phyloP scores from a whole-genome alignment of 2,888 invertebrate species.

The Micropterix aruncella region DNA sequence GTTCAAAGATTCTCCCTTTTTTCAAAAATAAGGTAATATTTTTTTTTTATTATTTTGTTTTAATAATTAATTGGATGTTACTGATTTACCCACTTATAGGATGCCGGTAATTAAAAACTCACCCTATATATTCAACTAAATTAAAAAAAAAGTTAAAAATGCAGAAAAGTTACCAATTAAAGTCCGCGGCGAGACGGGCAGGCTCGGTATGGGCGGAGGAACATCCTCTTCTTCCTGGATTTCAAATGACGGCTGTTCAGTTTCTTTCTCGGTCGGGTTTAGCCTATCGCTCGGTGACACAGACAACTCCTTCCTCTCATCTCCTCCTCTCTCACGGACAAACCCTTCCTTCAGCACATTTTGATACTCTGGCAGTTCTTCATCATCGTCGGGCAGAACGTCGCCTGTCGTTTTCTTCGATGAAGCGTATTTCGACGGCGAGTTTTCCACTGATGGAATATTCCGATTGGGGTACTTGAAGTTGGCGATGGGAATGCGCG shows the following conservation, averaged over 20 bases:
- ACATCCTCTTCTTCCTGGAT: slow-evolving; percentile 20
- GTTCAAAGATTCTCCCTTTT: too few relatives aligned
- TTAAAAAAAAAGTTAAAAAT: slow-evolving; percentile 3
- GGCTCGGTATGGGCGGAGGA: slow-evolving; percentile 33
- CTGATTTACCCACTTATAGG: too few relatives aligned
- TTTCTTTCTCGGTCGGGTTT: slow-evolving; percentile 9
- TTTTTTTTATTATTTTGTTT: too few relatives aligned
- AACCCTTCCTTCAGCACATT: slow-evolving; percentile 24
- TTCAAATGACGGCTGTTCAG: slow-evolving; percentile 14
- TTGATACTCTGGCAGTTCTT: slow-evolving; percentile 29
- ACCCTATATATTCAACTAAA: slow-evolving; percentile 7
- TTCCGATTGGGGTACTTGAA: slow-evolving; percentile 27
- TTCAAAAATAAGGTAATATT: too few relatives aligned
- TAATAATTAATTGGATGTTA: too few relatives aligned
- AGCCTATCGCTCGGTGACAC: slow-evolving; percentile 13
- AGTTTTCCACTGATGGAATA: slow-evolving; percentile 11
- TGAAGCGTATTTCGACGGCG: slow-evolving; percentile 10
- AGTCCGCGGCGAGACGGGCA: slow-evolving; percentile 32
- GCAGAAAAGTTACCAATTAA: slow-evolving; percentile 18
- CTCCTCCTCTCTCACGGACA: too few relatives aligned
- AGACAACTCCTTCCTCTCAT: too few relatives aligned
- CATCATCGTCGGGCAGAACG: slow-evolving; percentile 8
- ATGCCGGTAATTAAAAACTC: too few relatives aligned
- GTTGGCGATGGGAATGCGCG: slow-evolving; percentile 32
- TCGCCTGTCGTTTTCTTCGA: slow-evolving; percentile 8